phyloP scores from a whole-genome alignment of 2,797 vertebrate species.

The Emys orbicularis region DNA sequence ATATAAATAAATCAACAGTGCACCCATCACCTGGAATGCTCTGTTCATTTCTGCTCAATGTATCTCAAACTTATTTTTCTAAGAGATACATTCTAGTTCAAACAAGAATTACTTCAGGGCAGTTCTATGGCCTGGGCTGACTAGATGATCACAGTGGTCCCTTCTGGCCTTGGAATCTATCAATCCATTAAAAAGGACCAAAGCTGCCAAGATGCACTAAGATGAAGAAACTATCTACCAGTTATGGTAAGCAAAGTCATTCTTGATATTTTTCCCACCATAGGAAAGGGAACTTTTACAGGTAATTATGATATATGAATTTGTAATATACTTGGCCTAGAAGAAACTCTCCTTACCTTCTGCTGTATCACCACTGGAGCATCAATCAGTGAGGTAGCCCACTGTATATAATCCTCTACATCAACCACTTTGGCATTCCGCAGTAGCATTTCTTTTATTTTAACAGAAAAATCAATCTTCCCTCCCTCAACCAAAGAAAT shows the following conservation, averaged over 20 bases:
- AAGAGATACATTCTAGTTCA: neutral
- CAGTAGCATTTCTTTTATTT: constrained; percentile 84
- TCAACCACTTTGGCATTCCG: constrained; percentile 74
- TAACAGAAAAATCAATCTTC: constrained; percentile 68
- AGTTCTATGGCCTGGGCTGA: neutral
- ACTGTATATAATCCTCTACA: constrained; percentile 79
- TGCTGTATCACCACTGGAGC: constrained; percentile 85
- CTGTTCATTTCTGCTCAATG: neutral
- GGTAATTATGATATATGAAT: neutral
- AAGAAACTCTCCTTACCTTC: constrained; percentile 79
- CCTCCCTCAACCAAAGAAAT: constrained; percentile 89
- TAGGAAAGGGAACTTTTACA: neutral
- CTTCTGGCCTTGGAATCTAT: neutral
- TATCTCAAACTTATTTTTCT: neutral
- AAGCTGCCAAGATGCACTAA: neutral
- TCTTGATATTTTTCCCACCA: neutral
- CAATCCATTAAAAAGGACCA: neutral
- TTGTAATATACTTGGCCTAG: neutral
- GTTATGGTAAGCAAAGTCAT: neutral
- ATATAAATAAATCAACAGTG: neutral
- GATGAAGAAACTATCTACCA: neutral
- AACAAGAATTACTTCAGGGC: neutral
- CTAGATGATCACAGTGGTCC: neutral
- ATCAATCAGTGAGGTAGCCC: constrained; percentile 84
- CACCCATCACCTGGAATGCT: neutral